Conservation (phyloP, 2,888 invertebrate species). For the Shargacucullia verbasci region DNA sequence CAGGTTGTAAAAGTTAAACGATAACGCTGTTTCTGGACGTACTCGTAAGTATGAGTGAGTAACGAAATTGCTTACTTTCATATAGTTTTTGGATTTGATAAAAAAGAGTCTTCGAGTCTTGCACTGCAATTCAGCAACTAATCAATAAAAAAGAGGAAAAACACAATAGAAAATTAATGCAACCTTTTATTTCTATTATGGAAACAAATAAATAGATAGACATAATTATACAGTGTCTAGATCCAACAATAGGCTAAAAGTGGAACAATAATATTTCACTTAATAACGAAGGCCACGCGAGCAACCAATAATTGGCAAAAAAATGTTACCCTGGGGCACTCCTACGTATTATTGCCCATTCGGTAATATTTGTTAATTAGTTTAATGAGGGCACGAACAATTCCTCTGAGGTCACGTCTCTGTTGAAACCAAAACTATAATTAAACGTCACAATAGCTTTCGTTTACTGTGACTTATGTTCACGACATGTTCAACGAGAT, state of each 20-base stretch:
- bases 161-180: constrained; percentile 4
- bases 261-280: constrained; percentile 43
- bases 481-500: constrained; percentile 42
- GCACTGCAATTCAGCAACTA: not conserved
- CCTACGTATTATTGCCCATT: constrained; percentile 55
- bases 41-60: constrained; percentile 10
- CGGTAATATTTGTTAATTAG: constrained; percentile 62
- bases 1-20: constrained; percentile 33
- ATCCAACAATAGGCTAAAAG: constrained; percentile 42
- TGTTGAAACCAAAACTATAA: constrained; percentile 55
- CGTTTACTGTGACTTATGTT: constrained; percentile 55
- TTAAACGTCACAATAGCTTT: constrained; percentile 59
- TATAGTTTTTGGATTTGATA: not conserved
- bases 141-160: not conserved
- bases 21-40: constrained; percentile 17
- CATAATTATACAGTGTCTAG: constrained; percentile 33
- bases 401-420: constrained; percentile 48
- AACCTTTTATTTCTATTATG: constrained; percentile 4
- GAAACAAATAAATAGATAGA: constrained; percentile 25
- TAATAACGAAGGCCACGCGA: constrained; percentile 36
- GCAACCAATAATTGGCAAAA: constrained; percentile 29
- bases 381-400: constrained; percentile 61
- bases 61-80: constrained; percentile 7
- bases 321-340: constrained; percentile 49
- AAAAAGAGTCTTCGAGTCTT: constrained; percentile 2